phyloP scores from a whole-genome alignment of 1,140 invertebrate species.

The Cydia splendana region DNA sequence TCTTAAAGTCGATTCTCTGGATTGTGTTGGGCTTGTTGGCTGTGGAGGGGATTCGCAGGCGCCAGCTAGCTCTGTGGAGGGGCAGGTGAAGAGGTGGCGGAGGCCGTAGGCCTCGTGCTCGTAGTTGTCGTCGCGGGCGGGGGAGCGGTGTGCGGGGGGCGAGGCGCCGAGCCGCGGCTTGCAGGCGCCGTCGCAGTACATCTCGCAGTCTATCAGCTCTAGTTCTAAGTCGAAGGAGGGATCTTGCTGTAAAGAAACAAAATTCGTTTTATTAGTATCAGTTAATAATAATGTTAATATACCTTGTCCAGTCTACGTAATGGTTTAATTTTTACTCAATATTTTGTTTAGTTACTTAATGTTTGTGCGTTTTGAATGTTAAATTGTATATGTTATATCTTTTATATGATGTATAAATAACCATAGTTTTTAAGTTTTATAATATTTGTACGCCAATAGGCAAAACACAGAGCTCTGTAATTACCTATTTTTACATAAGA shows the following conservation, averaged over 20 bases:
- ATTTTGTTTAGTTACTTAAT: no score
- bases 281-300: no score
- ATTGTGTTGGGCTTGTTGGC: conserved; percentile 87
- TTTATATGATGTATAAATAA: no score
- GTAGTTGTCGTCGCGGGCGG: conserved; percentile 56
- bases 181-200: conserved; percentile 68
- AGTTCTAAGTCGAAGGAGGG: conserved; percentile 66
- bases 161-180: conserved; percentile 66
- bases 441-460: no score
- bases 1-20: conserved; percentile 61
- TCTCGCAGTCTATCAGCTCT: conserved; percentile 69
- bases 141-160: conserved; percentile 55
- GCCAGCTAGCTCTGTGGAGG: conserved; percentile 55
- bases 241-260: conserved; percentile 52
- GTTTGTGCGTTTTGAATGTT: no score
- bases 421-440: no score
- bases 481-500: no score
- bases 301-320: no score
- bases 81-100: conserved; percentile 54
- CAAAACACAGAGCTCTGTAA: no score
- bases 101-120: conserved; percentile 55
- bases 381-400: no score
- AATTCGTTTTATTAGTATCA: background rate
- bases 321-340: no score
- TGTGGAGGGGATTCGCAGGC: conserved; percentile 85